Evolutionary conservation across 2,797 vertebrate genomes (phyloP).

Genomic region (Neopelma chrysocephalum): DNA sequence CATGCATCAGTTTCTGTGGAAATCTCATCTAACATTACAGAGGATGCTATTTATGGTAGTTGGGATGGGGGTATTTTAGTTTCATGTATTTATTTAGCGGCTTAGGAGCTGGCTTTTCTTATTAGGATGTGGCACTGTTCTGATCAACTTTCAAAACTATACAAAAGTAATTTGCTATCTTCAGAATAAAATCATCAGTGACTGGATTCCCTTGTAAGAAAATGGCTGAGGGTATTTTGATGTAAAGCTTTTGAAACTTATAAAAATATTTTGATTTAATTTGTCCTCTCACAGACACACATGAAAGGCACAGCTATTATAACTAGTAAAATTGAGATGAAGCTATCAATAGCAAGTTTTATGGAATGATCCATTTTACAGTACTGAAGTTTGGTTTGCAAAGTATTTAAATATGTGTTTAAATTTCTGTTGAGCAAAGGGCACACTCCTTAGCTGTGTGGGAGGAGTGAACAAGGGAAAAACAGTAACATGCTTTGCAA

Average conservation of each 20-base stretch:
- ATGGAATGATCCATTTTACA: not conserved
- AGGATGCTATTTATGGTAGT: not conserved
- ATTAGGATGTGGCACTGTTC: not conserved
- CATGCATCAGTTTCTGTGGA: not conserved
- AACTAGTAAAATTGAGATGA: not conserved
- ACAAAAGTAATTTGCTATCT: not conserved
- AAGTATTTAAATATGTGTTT: not conserved
- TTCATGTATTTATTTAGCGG: not conserved
- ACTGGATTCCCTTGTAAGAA: not conserved
- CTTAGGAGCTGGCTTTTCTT: not conserved
- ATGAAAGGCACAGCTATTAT: not conserved
- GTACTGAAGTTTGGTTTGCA: not conserved
- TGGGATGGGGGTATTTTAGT: not conserved
- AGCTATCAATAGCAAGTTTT: not conserved
- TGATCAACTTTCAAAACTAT: not conserved
- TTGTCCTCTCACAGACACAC: fast-evolving
- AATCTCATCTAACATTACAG: not conserved
- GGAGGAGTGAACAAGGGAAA: not conserved
- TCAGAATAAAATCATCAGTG: not conserved
- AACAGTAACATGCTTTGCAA: not conserved
- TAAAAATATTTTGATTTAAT: not conserved
- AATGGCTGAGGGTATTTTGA: not conserved
- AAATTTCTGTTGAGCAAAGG: not conserved
- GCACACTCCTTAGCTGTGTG: not conserved
- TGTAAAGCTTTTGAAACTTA: not conserved